Percentiles rank a stretch among this genome's conserved stretches.
phyloP scores from a whole-genome alignment of 2,888 invertebrate genomes.

The Aspidiotus destructor region DNA sequence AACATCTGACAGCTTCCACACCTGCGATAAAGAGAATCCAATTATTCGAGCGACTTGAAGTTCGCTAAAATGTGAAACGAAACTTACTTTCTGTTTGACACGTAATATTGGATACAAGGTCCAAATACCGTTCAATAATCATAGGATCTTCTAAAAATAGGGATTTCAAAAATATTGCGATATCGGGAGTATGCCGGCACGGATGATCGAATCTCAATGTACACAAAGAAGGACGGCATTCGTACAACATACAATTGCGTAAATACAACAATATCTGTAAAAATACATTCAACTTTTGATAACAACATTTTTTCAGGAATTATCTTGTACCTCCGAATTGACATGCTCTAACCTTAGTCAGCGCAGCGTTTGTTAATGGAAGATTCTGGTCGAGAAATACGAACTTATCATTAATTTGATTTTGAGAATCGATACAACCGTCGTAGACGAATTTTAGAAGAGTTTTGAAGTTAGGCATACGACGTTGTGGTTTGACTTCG shows the following conservation, averaged over 20 bases:
- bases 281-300: background rate
- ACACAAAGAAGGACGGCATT: slow-evolving; percentile 18
- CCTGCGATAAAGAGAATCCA: background rate
- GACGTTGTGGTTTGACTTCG: background rate
- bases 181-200: slow-evolving; percentile 14
- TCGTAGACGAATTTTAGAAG: slow-evolving; percentile 13
- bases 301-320: background rate
- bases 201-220: slow-evolving; percentile 24
- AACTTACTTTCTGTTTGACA: slow-evolving; percentile 16
- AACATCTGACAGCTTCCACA: slow-evolving; percentile 17
- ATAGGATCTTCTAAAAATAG: slow-evolving; percentile 5
- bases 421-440: slow-evolving; percentile 5
- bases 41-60: too few relatives aligned
- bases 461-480: slow-evolving; percentile 12
- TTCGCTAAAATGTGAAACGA: too few relatives aligned
- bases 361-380: background rate
- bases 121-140: slow-evolving; percentile 9
- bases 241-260: slow-evolving; percentile 21
- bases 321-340: background rate
- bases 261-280: slow-evolving; percentile 17
- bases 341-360: background rate
- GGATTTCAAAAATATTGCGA: slow-evolving; percentile 6
- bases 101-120: slow-evolving; percentile 5
- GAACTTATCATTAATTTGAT: slow-evolving; percentile 7
- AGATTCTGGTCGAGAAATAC: slow-evolving; percentile 18